These are phyloP conservation scores for Turritopsis rubra DNA, from an alignment of 30 jellyfish, hydroid and myxozoan genomes.

Conservation along the genomic window DNA sequence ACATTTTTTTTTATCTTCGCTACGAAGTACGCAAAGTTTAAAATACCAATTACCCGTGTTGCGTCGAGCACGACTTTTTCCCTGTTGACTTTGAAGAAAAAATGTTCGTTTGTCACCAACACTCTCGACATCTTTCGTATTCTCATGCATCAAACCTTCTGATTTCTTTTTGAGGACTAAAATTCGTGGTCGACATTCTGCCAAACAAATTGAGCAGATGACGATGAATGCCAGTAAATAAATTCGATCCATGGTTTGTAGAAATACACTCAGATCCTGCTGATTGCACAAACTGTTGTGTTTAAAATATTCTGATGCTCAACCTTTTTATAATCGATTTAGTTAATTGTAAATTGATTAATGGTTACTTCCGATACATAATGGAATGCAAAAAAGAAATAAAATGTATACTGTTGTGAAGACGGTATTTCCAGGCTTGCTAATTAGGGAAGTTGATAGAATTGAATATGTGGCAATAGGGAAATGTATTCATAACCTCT, in stretches of 20 bases:
- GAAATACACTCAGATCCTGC: neutral
- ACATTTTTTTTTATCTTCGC: neutral
- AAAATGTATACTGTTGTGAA: no score
- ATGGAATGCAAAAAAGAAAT: neutral
- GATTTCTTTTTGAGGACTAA: neutral
- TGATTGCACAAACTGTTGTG: neutral
- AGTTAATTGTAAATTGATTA: no score
- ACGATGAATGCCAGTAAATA: neutral
- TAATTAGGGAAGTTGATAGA: neutral
- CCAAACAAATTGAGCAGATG: neutral
- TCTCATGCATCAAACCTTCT: neutral
- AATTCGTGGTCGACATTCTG: neutral
- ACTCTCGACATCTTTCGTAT: neutral
- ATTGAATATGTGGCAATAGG: neutral
- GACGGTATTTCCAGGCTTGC: neutral
- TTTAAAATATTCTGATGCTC: neutral
- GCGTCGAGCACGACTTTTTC: neutral
- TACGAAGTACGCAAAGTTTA: neutral
- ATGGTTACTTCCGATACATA: no score
- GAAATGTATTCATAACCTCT: neutral
- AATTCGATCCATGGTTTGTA: neutral
- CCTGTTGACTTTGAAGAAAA: neutral
- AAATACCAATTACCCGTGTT: neutral
- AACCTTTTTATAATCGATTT: neutral
- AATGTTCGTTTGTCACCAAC: neutral